Base-by-base conservation (phyloP, 2,113 vertebrate species). In the Colaptes auratus region DNA sequence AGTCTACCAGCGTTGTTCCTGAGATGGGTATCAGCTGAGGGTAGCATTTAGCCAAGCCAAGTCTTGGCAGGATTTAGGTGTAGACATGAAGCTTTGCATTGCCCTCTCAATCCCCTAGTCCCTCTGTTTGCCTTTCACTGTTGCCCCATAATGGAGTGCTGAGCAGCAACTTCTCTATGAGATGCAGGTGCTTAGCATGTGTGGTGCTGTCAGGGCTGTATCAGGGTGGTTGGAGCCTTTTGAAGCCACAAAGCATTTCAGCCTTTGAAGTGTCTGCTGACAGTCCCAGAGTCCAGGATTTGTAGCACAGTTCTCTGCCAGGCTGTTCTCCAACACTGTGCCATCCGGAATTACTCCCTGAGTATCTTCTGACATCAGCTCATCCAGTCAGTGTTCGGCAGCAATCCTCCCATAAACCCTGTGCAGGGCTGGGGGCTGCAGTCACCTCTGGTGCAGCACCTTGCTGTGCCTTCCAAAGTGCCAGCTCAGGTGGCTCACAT, bases 391-490 rank as follows among this genome's bases (percentile, higher is more conserved):
- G n/a, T 0, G 0, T 78, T 74, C 24, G 77, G 60, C 52, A 77
- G 33, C 44, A 59, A 28, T 76, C 52, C 9, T 73, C 27, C n/a
- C 0, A 0, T 36, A 60, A 60, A 48, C 53, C 33, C 28, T 48
- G 61, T 6, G 0, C 0, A 1, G 67, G 39, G 10, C 19, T 15
- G 42, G 33, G 56, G 35, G 24, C 64, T 1, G 2, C 2, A 6
- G 33, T 78, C 21, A 14, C 15, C 33, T 86, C 69, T 4, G 6
- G n/a, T 28, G 19, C 2, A 0, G 66, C 4, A 3, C 39, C 27
- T 74, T 1, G 0, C 35, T 55, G 17, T 35, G 42, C 27, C 48
- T 25, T 71, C 44, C 73, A 75, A 56, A 80, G 59, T 67, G 52
- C 4, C 15, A 1, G 2, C 46, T 59, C 28, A 55, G 17, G 44